phyloP scores from a whole-genome alignment of 1,140 invertebrate species.

The Diuraphis noxia region DNA sequence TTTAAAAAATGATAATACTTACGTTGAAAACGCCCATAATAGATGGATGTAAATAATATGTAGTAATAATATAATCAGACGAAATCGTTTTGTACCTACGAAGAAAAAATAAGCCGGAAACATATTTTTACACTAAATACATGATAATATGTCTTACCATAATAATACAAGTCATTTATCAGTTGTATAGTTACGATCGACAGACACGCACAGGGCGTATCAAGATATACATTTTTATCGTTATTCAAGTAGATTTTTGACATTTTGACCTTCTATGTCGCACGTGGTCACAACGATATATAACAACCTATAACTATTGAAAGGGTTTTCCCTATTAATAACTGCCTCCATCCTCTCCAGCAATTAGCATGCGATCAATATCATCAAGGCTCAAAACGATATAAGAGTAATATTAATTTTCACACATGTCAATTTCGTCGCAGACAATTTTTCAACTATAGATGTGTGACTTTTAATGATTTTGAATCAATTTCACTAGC shows the following conservation, averaged over 20 bases:
- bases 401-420: neutral
- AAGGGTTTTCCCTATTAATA: neutral
- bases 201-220: neutral
- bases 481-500: neutral
- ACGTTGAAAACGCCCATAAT: neutral
- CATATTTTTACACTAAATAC: neutral
- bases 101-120: neutral
- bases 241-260: neutral
- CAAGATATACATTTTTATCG: neutral
- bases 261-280: neutral
- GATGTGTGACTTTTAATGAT: neutral
- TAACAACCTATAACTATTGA: neutral
- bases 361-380: neutral
- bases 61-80: neutral
- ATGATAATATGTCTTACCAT: neutral
- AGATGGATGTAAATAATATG: neutral
- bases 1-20: neutral
- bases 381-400: neutral
- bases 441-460: neutral
- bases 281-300: neutral
- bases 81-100: neutral
- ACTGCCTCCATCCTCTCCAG: neutral
- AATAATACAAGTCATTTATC: neutral
- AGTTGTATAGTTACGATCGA: neutral
- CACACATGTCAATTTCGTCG: neutral